These are phyloP conservation scores for Cyrtorhinus lividipennis DNA, from an alignment of 1,140 invertebrate species.

Conservation along the genomic window DNA sequence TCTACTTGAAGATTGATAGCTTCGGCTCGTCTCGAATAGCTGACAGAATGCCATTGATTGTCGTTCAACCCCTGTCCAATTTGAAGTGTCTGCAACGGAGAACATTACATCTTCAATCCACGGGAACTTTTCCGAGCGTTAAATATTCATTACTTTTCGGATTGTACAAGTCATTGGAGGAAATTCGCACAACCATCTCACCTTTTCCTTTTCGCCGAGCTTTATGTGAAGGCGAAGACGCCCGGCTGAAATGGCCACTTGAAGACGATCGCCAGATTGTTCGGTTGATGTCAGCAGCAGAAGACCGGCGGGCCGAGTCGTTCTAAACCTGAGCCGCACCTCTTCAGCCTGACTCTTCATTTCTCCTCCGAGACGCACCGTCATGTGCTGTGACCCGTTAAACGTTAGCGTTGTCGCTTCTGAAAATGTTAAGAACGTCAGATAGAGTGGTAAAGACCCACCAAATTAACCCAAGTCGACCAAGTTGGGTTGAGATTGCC, in stretches of 20 bases:
- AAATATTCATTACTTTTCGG: no score
- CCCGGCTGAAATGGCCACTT: constrained; percentile 67
- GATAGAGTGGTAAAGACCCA: no score
- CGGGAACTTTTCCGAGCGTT: no score
- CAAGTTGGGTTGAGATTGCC: no score
- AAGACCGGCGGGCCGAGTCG: constrained; percentile 54
- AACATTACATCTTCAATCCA: not conserved
- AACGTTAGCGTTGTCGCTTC: constrained; percentile 76
- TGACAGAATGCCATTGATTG: constrained; percentile 86
- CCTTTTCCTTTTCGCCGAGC: constrained; percentile 74
- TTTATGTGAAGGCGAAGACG: constrained; percentile 63
- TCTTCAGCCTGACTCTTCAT: constrained; percentile 84
- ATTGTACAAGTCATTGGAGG: no score
- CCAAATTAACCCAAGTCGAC: no score
- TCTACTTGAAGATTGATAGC: constrained; percentile 75
- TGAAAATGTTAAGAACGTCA: constrained; percentile 29
- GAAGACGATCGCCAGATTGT: constrained; percentile 60
- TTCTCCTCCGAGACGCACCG: constrained; percentile 60
- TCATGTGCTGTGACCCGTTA: constrained; percentile 77
- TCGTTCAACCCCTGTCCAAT: constrained; percentile 76
- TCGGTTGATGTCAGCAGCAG: constrained; percentile 60
- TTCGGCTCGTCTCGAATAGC: constrained; percentile 66
- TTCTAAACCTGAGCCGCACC: constrained; percentile 73
- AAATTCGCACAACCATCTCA: no score
- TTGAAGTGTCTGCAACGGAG: constrained; percentile 52